Base-by-base conservation (phyloP, 2,797 vertebrate genomes). In the Tenualosa thibaudeaui region DNA sequence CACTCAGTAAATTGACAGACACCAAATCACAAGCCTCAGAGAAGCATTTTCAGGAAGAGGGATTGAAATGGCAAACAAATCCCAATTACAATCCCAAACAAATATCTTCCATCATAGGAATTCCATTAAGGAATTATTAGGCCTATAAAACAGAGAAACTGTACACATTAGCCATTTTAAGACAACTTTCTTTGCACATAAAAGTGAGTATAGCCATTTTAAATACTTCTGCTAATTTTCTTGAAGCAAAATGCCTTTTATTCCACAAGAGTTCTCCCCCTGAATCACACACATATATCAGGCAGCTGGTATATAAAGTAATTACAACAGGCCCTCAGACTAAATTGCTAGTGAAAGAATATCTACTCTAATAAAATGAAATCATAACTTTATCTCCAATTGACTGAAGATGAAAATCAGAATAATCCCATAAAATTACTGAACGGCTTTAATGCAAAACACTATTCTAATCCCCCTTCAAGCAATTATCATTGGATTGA, bases 401-500 rank as follows among this genome's bases (percentile, higher is more conserved):
- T 85, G 37, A 82, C 62, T 85, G 81, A 43, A 82, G 81, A 85
- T 85, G 60, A 15, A 37, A 85, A 85, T 85, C 81, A 12, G 12
- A 85, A 75, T 85, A 82, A 85, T 82, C 62, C 81, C 82, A 37
- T 24, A 46, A 75, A 85, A 58, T 82, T 75, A 82, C 50, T 54
- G 15, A 65, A 51, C 17, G 81, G 54, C 56, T 83, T 85, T 78
- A 85, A 85, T 83, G 81, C 65, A 82, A 81, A 60, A 82, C 82
- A 85, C 31, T 31, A 13, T 84, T 85, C 83, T 91, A 91, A 94
- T 93, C 91, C 89, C 58, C 78, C 82, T 58, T 50, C 50, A 83
- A 40, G 65, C 65, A 88, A 93, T 93, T 92, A 92, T 88, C 86
- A 90, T 89, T 91, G 90, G 90, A 88, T 93, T 92, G 87, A 92